Conservation (phyloP, 1,140 invertebrate species). For the Aphelenchoides fujianensis region DNA sequence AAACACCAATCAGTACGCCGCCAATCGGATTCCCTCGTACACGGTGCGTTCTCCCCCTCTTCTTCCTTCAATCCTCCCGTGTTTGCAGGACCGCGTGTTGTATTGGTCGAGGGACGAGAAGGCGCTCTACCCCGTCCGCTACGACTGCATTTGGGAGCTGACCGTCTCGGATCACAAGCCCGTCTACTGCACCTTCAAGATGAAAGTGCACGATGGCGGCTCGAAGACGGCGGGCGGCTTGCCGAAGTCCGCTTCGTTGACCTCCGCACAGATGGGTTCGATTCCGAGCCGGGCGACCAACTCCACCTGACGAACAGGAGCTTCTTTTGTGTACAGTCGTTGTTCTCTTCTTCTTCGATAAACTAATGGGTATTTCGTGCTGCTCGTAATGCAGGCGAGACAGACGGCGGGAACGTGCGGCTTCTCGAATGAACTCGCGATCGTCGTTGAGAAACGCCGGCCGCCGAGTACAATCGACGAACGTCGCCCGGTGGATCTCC, state of each 20-base stretch:
- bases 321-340: too few relatives aligned
- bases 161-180: slow-evolving; percentile 43
- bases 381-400: too few relatives aligned
- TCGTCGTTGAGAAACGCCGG: too few relatives aligned
- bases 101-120: slow-evolving; percentile 25
- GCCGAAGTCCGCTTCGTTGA: not conserved
- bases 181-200: slow-evolving; percentile 27
- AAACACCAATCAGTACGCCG: slow-evolving; percentile 34
- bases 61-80: not conserved
- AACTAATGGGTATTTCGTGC: too few relatives aligned
- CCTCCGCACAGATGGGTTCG: too few relatives aligned
- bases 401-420: too few relatives aligned
- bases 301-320: too few relatives aligned
- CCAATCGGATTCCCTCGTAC: slow-evolving; percentile 47
- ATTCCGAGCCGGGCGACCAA: not conserved
- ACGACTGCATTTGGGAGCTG: slow-evolving; percentile 45
- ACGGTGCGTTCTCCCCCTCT: slow-evolving; percentile 33
- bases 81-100: slow-evolving; percentile 41
- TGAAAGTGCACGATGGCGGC: not conserved
- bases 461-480: too few relatives aligned
- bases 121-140: slow-evolving; percentile 28
- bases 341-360: too few relatives aligned
- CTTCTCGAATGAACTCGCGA: too few relatives aligned
- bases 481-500: too few relatives aligned
- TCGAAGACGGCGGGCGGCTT: not conserved